Conservation (phyloP, 2,888 invertebrate genomes). For the Melieria crassipennis region DNA sequence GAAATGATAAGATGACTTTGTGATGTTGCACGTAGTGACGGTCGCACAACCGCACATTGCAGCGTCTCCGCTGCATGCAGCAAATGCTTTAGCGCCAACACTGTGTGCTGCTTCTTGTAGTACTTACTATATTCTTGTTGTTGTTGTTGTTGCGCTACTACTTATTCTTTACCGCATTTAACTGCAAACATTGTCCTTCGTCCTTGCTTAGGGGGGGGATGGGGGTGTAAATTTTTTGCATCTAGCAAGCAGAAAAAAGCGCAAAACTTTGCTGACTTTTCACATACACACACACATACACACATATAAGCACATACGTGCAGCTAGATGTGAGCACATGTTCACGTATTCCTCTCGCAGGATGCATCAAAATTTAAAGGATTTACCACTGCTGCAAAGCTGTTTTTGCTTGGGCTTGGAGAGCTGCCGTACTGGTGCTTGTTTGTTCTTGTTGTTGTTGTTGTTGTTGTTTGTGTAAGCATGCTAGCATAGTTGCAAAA, state of each 20-base stretch:
- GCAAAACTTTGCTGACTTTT: too few relatives aligned
- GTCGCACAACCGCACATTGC: background rate
- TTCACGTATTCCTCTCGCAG: background rate
- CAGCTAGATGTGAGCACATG: background rate
- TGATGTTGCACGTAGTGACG: slow-evolving; percentile 43
- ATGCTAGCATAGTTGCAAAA: too few relatives aligned
- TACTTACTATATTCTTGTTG: slow-evolving; percentile 26
- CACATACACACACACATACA: background rate
- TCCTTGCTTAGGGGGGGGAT: slow-evolving; percentile 6
- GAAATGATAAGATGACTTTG: slow-evolving; percentile 62
- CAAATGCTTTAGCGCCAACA: background rate
- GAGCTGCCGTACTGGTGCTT: too few relatives aligned
- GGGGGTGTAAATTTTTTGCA: too few relatives aligned
- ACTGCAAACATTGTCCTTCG: slow-evolving; percentile 30
- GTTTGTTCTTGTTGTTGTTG: background rate
- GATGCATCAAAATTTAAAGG: slow-evolving; percentile 40
- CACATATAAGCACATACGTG: background rate
- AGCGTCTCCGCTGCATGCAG: slow-evolving; percentile 29
- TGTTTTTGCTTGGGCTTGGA: background rate
- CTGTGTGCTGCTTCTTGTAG: slow-evolving; percentile 17
- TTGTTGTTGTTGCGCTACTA: slow-evolving; percentile 30
- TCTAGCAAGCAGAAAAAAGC: too few relatives aligned
- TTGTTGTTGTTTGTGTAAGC: background rate
- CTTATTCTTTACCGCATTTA: slow-evolving; percentile 15
- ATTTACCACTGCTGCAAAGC: slow-evolving; percentile 40